Base-by-base conservation (phyloP, 2,113 vertebrate genomes). In the Procavia capensis region DNA sequence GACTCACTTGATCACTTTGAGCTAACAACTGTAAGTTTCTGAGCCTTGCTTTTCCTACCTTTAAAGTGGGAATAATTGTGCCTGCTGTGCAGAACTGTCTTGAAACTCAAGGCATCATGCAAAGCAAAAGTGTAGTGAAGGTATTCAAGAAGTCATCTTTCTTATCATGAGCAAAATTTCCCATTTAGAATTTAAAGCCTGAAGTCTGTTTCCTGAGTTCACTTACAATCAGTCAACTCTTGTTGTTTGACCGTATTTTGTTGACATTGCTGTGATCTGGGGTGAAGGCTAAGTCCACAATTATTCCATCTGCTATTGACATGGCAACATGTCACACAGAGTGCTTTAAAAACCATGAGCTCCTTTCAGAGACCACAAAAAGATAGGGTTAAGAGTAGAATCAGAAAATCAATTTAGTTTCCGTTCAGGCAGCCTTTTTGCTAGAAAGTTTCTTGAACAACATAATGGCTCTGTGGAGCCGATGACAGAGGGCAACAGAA, bases 371-470 rank as follows among this genome's bases (percentile, higher is more conserved):
- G 78, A 79, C 63, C 79, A 94, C 72, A 93, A 54, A 90, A 80
- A 70, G 39, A 63, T 17, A 75, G 31, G 88, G 93, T 90, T 80
- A 97, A 92, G 92, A 84, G 90, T 93, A 29, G 87, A 94, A 94
- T 85, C 84, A 87, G 89, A 95, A 97, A 96, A 96, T 96, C 83
- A 90, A 84, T 94, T 93, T 90, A 24, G 76, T 66, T 97, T 94
- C 78, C 47, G 5, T 54, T 90, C 92, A 72, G 45, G 72, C 39
- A 81, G 84, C 20, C 80, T 95, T 87, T 94, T 94, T 68, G 79
- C 79, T 94, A 45, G 47, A 64, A 93, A 54, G 59, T 83, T 95
- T 94, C 93, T 81, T 54, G 63, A 95, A 92, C 43, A 88, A 50
- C 39, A 89, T 85, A 95, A 91, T 94, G 78, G 91, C 50, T 92